These are phyloP conservation scores for Rhagium mordax DNA, from an alignment of 2,888 invertebrate genomes.

Conservation along the genomic window DNA sequence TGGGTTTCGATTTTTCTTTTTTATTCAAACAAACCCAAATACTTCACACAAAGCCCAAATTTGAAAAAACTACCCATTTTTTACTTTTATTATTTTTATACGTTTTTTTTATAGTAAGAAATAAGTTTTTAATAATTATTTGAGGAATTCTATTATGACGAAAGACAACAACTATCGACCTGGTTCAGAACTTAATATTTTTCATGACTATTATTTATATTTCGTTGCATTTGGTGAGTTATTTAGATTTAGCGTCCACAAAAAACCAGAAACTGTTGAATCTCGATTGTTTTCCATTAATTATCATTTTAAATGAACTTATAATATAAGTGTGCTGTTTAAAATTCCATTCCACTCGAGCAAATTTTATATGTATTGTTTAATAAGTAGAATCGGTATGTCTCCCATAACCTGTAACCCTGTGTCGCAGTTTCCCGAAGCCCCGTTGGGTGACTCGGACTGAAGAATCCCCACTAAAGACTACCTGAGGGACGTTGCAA, in stretches of 20 bases:
- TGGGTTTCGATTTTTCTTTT: slow-evolving; percentile 6
- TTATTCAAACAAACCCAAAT: slow-evolving; percentile 3
- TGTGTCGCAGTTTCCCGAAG: slow-evolving; percentile 29
- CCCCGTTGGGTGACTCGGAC: slow-evolving; percentile 10
- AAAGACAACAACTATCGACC: not conserved
- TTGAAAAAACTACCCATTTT: not conserved
- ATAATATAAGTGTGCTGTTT: not conserved
- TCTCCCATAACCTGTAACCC: not conserved
- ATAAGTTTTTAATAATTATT: not conserved
- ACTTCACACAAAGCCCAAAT: slow-evolving; percentile 6
- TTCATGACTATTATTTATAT: not conserved
- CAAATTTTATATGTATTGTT: slow-evolving; percentile 11
- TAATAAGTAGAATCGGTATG: not conserved
- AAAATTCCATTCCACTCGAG: not conserved
- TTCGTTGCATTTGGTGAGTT: not conserved
- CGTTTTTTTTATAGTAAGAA: slow-evolving; percentile 18
- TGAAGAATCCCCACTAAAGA: slow-evolving; percentile 21
- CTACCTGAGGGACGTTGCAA: slow-evolving; percentile 40
- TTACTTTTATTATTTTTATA: slow-evolving; percentile 1
- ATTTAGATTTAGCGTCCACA: slow-evolving; percentile 11
- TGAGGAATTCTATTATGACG: not conserved
- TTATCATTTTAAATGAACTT: not conserved
- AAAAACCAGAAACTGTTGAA: slow-evolving; percentile 18
- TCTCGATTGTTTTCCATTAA: not conserved
- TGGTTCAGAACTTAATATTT: not conserved